Conservation (phyloP, 92 coral and sea anemone species). For the Porites evermanni region DNA sequence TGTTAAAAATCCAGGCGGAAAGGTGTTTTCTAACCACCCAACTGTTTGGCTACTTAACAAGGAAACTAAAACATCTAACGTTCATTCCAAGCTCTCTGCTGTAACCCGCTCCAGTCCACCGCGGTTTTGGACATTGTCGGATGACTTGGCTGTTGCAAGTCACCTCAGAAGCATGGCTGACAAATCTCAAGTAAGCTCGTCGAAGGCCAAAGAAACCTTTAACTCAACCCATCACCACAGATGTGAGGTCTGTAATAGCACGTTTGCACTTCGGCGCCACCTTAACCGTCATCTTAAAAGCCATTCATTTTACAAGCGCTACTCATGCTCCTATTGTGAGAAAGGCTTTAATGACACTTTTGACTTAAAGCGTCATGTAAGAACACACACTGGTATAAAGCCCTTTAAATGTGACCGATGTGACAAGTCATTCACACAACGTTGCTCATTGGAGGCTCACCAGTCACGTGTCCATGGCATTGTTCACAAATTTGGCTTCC, state of each 20-base stretch:
- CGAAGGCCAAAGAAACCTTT: neutral
- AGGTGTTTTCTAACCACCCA: slow-evolving; percentile 20
- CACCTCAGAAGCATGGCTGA: slow-evolving; percentile 2
- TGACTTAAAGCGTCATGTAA: slow-evolving; percentile 97
- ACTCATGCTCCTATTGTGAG: slow-evolving; percentile 90
- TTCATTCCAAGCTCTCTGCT: neutral
- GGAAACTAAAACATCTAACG: neutral
- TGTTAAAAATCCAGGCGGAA: slow-evolving; percentile 1
- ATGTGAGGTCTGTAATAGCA: slow-evolving; percentile 91
- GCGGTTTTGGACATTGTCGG: slow-evolving; percentile 7
- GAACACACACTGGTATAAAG: slow-evolving; percentile 98
- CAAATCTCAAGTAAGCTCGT: slow-evolving; percentile 1
- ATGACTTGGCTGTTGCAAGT: neutral
- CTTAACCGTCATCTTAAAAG: slow-evolving; percentile 94
- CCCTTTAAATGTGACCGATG: slow-evolving; percentile 94
- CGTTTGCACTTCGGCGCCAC: slow-evolving; percentile 92
- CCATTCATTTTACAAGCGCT: slow-evolving; percentile 97
- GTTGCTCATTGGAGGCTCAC: slow-evolving; percentile 98
- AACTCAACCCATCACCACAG: slow-evolving; percentile 65
- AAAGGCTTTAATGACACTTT: slow-evolving; percentile 99
- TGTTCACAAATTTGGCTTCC: slow-evolving; percentile 96
- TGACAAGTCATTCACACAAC: slow-evolving; percentile 97
- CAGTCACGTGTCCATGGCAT: slow-evolving; percentile 95
- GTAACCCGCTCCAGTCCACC: slow-evolving; percentile 22
- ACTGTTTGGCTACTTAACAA: slow-evolving; percentile 24